Base-by-base conservation (phyloP, 2,797 vertebrate species). In the Bradypodion ventrale region DNA sequence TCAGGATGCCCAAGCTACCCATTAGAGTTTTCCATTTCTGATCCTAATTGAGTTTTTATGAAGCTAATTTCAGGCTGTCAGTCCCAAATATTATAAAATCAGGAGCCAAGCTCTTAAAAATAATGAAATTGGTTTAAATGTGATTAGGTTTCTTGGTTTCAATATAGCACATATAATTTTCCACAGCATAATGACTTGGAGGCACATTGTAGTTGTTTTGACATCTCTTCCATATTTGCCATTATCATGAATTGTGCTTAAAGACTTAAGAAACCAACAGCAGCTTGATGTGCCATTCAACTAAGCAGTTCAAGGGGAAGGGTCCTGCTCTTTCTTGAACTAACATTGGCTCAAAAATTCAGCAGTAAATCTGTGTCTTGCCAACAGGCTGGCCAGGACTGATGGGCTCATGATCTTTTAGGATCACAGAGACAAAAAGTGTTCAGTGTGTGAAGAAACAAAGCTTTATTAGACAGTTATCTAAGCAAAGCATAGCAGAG, bases 1-100 rank as follows among this genome's bases (percentile, higher is more conserved):
- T 62, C 70, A 16, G 52, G 63, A 62, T 85, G 74, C 52, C 78
- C 78, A 40, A 77, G 56, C 65, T 82, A 42, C 73, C 76, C 52
- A 70, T 5, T 77, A 74, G 23, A 70, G 25, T 76, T 19, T 40
- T 70, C 46, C 12, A 52, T 85, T 70, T 81, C 56, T 35, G 56
- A 76, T 77, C 52, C 69, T 81, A 82, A 85, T 77, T 27, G 73
- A 85, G 79, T 70, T 85, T 75, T 85, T 85, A 85, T 82, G 73
- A 37, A 77, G 42, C 32, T 77, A 85, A 75, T 85, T 80, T 68
- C 62, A 80, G 49, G 9, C 78, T 68, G 37, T 68, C 78, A 82
- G 19, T 72, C 73, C 70, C 27, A 76, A 59, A 85, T 68, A 85
- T 85, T 35, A 80, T 19, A 60, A 81, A 62, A 76, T 46, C 27